A percentile compares a stretch with the other conserved stretches of the same genome.
Evolutionary conservation across 2,113 vertebrate genomes (phyloP).

Genomic region (Danio rerio): DNA sequence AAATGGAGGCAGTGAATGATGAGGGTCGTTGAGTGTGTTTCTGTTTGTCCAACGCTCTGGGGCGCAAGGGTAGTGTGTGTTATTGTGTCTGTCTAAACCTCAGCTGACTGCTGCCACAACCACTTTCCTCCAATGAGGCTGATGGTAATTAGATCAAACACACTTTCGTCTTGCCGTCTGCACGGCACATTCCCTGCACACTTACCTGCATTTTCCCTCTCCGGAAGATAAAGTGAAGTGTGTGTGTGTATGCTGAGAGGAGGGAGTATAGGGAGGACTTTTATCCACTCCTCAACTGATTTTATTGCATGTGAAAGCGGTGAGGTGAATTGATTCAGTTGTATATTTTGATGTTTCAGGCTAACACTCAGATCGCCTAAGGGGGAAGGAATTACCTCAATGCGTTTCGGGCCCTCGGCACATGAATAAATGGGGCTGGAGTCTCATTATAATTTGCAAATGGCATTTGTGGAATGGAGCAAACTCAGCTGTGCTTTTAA

Average conservation of each 20-base stretch:
- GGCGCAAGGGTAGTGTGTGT: conserved; percentile 47
- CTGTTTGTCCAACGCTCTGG: neutral
- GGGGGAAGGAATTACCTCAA: conserved; percentile 52
- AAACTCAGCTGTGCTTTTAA: conserved; percentile 32
- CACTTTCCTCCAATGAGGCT: conserved; percentile 53
- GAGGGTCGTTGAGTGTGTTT: conserved; percentile 1
- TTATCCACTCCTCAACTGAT: conserved; percentile 36
- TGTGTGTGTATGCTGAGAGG: neutral
- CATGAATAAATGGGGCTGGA: conserved; percentile 45
- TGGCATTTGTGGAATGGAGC: conserved; percentile 51
- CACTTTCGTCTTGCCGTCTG: conserved; percentile 25
- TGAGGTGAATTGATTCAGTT: conserved; percentile 66
- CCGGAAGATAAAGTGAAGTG: neutral
- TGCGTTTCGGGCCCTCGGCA: conserved; percentile 51
- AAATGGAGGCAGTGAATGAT: neutral
- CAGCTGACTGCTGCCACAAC: conserved; percentile 59
- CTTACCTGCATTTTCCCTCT: conserved; percentile 20
- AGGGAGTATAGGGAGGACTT: neutral
- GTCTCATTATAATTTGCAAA: conserved; percentile 63
- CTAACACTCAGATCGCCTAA: conserved; percentile 55
- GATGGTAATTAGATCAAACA: conserved; percentile 62
- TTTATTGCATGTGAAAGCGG: conserved; percentile 34
- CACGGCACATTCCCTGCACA: conserved; percentile 35
- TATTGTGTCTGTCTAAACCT: conserved; percentile 51
- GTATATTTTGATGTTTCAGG: conserved; percentile 60